Evolutionary conservation across 2,888 invertebrate species (phyloP).

Genomic region (Eilema caniola): DNA sequence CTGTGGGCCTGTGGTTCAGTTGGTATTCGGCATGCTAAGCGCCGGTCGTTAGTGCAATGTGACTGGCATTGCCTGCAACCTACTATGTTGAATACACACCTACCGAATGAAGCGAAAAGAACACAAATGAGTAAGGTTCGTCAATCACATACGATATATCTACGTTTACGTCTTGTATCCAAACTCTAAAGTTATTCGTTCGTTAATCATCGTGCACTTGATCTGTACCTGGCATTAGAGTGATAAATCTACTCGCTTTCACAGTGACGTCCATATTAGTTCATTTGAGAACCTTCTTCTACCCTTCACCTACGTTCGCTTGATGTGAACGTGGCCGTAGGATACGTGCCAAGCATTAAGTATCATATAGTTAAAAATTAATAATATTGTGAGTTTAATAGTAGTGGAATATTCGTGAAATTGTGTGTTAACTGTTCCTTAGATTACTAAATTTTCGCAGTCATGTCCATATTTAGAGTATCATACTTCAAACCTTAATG

Average conservation of each 20-base stretch:
- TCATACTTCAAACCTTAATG: too few species aligned
- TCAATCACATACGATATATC: not conserved
- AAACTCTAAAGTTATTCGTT: not conserved
- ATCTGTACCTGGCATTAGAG: not conserved
- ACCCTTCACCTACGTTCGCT: not conserved
- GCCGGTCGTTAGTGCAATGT: slow-evolving; percentile 27
- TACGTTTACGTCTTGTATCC: not conserved
- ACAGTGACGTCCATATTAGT: not conserved
- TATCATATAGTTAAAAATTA: not conserved
- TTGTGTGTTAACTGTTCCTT: not conserved
- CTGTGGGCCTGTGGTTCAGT: slow-evolving; percentile 18
- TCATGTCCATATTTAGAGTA: too few species aligned
- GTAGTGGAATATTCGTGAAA: not conserved
- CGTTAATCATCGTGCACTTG: not conserved
- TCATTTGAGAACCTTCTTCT: too few species aligned
- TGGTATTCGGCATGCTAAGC: slow-evolving; percentile 29
- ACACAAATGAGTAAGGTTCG: not conserved
- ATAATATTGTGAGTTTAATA: not conserved
- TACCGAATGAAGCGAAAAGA: not conserved
- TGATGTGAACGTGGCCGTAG: not conserved
- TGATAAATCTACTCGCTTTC: not conserved
- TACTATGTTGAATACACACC: not conserved
- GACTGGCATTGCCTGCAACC: slow-evolving; percentile 9
- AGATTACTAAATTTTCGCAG: too few species aligned
- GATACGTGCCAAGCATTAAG: not conserved